Percentiles rank a stretch among this genome's conserved stretches.
Evolutionary conservation across 2,797 vertebrate genomes (phyloP).

Genomic region (Cephalopachus bancanus): DNA sequence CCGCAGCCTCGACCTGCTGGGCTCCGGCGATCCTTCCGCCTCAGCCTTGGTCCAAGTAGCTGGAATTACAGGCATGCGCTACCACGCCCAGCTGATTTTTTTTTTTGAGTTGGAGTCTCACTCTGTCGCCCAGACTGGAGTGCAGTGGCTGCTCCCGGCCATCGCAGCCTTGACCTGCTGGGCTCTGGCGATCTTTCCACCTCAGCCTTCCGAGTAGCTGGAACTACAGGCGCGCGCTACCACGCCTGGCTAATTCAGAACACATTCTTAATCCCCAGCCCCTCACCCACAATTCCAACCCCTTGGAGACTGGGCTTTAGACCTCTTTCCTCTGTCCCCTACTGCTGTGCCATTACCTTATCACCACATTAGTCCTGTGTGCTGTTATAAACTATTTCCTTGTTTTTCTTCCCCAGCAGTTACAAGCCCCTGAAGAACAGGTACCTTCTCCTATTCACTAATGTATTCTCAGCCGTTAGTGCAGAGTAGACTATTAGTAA

Average conservation of each 20-base stretch:
- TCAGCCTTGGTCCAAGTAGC: too few relatives aligned
- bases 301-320: accelerated
- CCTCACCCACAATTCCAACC: accelerated
- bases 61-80: too few relatives aligned
- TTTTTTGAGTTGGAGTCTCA: not conserved
- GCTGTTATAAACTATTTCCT: accelerated
- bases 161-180: not conserved
- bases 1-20: too few relatives aligned
- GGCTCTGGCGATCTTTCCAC: not conserved
- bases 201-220: not conserved
- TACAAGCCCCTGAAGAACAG: not conserved
- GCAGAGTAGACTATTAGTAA: accelerated
- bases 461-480: not conserved
- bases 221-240: not conserved
- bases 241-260: not conserved
- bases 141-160: not conserved
- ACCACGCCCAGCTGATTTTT: too few relatives aligned
- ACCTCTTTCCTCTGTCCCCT: accelerated
- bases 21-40: too few relatives aligned
- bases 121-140: not conserved
- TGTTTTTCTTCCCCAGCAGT: not conserved
- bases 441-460: accelerated
- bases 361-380: accelerated
- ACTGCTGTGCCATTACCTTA: accelerated
- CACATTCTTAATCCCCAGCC: accelerated